These are phyloP conservation scores for Oryzias dopingdopingensis DNA, from an alignment of 2,797 vertebrate genomes.

Conservation along the genomic window DNA sequence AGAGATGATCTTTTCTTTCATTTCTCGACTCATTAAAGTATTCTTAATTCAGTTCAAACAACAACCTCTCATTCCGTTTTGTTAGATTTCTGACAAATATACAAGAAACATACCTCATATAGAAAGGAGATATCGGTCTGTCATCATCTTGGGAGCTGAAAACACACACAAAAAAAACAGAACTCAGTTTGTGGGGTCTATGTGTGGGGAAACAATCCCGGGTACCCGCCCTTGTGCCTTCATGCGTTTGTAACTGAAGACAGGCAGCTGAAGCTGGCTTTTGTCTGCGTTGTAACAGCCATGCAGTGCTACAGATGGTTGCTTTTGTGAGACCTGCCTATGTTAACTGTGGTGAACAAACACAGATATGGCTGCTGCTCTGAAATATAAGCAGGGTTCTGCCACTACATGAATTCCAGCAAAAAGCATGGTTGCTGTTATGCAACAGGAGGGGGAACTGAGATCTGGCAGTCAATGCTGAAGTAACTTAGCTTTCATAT, in stretches of 20 bases:
- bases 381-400: conserved; percentile 41
- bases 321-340: conserved; percentile 69
- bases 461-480: conserved; percentile 20
- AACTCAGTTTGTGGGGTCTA: conserved; percentile 29
- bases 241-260: conserved; percentile 47
- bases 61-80: conserved; percentile 24
- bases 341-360: conserved; percentile 64
- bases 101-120: conserved; percentile 82
- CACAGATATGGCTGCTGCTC: conserved; percentile 40
- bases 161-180: conserved; percentile 47
- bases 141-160: conserved; percentile 88
- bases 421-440: conserved; percentile 57
- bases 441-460: conserved; percentile 62
- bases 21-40: conserved; percentile 14
- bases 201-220: conserved; percentile 27
- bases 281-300: conserved; percentile 73
- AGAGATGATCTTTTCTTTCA: no score
- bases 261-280: conserved; percentile 54
- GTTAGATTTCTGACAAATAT: conserved; percentile 8
- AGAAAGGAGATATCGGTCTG: conserved; percentile 91
- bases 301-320: conserved; percentile 53
- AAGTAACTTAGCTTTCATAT: conserved; percentile 63
- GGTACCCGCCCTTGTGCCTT: conserved; percentile 7
- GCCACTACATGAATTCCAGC: conserved; percentile 39
- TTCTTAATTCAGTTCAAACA: conserved; percentile 42